Evolutionary conservation across 2,888 invertebrate species (phyloP).

Genomic region (Sclerodermus sp.): DNA sequence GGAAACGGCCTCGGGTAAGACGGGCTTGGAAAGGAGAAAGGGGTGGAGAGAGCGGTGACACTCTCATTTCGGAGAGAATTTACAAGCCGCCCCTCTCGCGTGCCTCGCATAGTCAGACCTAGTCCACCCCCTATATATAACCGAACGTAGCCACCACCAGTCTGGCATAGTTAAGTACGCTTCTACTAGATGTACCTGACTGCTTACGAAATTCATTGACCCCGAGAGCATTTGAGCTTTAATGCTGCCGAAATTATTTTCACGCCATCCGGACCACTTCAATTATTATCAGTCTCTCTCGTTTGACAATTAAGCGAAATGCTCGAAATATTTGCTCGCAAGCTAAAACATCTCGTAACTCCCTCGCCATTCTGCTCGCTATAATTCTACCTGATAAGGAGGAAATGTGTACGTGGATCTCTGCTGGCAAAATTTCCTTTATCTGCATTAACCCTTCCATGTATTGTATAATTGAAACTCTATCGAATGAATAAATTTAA

Average conservation of each 20-base stretch:
- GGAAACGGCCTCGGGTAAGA: constrained; percentile 13
- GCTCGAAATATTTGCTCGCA: too few species aligned
- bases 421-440: too few species aligned
- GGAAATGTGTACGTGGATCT: too few species aligned
- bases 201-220: constrained; percentile 44
- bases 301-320: not conserved
- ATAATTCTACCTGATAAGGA: too few species aligned
- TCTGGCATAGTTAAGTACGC: constrained; percentile 48
- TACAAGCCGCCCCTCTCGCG: constrained; percentile 54
- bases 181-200: constrained; percentile 43
- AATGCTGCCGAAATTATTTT: too few species aligned
- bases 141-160: constrained; percentile 42
- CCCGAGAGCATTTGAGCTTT: constrained; percentile 3
- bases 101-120: constrained; percentile 57
- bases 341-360: too few species aligned
- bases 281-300: not conserved
- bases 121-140: constrained; percentile 36
- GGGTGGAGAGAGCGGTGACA: constrained; percentile 45
- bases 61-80: constrained; percentile 57
- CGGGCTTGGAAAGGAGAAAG: constrained; percentile 13
- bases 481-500: too few species aligned
- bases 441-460: too few species aligned
- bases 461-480: too few species aligned
- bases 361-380: too few species aligned
- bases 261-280: not conserved